Evolutionary conservation across 2,797 vertebrate genomes (phyloP).

Genomic region (Podarcis siculus): DNA sequence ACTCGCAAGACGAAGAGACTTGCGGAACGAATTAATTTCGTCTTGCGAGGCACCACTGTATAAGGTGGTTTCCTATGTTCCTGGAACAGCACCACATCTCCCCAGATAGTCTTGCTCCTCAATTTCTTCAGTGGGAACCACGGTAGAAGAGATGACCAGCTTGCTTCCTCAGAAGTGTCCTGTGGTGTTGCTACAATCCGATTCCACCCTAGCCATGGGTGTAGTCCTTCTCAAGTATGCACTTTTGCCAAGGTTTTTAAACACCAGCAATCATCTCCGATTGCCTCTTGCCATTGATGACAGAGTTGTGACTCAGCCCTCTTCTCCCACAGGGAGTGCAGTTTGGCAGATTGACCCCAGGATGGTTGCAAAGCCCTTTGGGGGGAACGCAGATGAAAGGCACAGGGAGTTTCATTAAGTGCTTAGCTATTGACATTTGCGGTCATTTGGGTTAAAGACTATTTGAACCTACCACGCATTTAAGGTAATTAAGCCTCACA

Average conservation of each 20-base stretch:
- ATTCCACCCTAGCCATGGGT: not conserved
- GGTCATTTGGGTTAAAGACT: conserved; percentile 41
- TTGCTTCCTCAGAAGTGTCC: not conserved
- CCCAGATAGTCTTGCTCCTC: not conserved
- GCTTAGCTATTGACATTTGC: conserved; percentile 17
- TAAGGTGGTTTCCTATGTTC: too few relatives aligned
- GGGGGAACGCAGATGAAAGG: conserved; percentile 3
- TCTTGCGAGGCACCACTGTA: too few relatives aligned
- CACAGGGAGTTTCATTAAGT: conserved; percentile 25
- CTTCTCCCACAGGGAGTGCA: not conserved
- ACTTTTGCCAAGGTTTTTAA: not conserved
- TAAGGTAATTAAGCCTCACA: conserved; percentile 41
- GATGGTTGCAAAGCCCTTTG: conserved; percentile 39
- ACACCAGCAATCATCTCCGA: not conserved
- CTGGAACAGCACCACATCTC: not conserved
- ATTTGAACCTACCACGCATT: conserved; percentile 33
- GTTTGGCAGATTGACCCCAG: not conserved
- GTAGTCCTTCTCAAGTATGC: not conserved
- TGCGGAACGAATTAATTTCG: too few relatives aligned
- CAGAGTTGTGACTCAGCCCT: conserved; percentile 6
- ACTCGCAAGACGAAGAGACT: too few relatives aligned
- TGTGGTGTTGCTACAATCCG: not conserved
- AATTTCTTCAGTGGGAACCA: not conserved
- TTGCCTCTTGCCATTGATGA: not conserved
- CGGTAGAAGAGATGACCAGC: accelerated